These are phyloP conservation scores for Athalia rosae DNA, from an alignment of 2,888 invertebrate species.

Conservation along the genomic window DNA sequence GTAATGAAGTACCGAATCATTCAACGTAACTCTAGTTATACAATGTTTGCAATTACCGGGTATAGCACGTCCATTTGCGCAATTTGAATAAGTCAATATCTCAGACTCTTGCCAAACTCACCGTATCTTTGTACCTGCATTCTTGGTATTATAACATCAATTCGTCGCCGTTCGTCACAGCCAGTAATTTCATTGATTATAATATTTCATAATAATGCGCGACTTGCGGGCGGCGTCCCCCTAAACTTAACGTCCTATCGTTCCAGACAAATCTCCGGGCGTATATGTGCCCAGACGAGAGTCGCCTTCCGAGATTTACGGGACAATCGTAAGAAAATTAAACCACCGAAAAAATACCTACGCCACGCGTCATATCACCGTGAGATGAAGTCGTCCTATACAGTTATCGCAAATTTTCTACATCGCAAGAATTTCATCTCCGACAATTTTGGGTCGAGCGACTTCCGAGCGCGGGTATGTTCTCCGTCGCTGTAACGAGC, in stretches of 20 bases:
- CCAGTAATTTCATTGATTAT: constrained; percentile 8
- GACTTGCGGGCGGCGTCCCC: background rate
- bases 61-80: constrained; percentile 14
- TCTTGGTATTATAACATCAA: background rate
- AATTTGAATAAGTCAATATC: constrained; percentile 8
- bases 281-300: too few species aligned
- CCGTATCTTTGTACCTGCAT: background rate
- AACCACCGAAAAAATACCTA: background rate
- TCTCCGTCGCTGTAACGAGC: too few species aligned
- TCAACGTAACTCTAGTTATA: constrained; percentile 36
- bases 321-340: background rate
- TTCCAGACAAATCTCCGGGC: background rate
- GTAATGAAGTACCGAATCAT: constrained; percentile 21
- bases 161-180: constrained; percentile 8
- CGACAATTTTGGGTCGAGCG: too few species aligned
- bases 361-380: constrained; percentile 5
- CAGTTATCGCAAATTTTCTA: background rate
- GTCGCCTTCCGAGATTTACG: background rate
- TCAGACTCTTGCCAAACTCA: background rate
- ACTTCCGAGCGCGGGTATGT: too few species aligned
- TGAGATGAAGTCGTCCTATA: constrained; percentile 12
- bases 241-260: background rate
- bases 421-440: too few species aligned
- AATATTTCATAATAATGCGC: constrained; percentile 4
- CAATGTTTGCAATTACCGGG: constrained; percentile 12